Percentiles rank a stretch among this genome's conserved stretches.
Conservation (phyloP, 2,888 invertebrate species). For the Mimachlamys varia region DNA sequence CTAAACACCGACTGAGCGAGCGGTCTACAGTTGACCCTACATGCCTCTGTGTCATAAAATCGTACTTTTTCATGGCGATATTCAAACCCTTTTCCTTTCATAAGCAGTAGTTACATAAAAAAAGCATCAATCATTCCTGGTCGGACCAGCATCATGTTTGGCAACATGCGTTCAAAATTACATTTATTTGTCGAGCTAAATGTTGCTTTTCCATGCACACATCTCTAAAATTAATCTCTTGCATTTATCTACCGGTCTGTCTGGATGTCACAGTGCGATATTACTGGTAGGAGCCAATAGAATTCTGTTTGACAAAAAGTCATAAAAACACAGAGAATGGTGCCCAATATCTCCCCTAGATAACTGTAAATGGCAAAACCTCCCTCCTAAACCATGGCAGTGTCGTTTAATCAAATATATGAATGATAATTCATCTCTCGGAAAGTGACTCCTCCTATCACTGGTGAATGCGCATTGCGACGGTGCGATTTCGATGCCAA, state of each 20-base stretch:
- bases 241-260: conserved; percentile 7
- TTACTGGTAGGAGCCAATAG: not conserved
- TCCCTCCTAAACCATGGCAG: not conserved
- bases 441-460: not conserved
- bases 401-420: not conserved
- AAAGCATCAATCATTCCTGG: not conserved
- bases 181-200: conserved; percentile 27
- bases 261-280: not conserved
- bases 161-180: conserved; percentile 36
- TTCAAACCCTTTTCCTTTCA: conserved; percentile 31
- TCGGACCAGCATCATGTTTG: conserved; percentile 1
- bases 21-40: not conserved
- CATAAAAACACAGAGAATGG: conserved; percentile 25
- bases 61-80: conserved; percentile 19
- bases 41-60: conserved; percentile 19
- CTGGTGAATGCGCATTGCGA: conserved; percentile 4
- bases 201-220: conserved; percentile 31
- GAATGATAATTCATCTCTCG: not conserved
- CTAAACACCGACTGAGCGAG: conserved; percentile 34
- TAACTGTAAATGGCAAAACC: not conserved
- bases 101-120: conserved; percentile 31
- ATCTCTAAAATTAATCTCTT: not conserved
- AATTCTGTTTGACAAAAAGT: not conserved
- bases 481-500: not conserved
- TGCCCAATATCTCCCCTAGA: not conserved